These are phyloP conservation scores for Catocala fraxini DNA, from an alignment of 2,888 invertebrate species.

Conservation along the genomic window DNA sequence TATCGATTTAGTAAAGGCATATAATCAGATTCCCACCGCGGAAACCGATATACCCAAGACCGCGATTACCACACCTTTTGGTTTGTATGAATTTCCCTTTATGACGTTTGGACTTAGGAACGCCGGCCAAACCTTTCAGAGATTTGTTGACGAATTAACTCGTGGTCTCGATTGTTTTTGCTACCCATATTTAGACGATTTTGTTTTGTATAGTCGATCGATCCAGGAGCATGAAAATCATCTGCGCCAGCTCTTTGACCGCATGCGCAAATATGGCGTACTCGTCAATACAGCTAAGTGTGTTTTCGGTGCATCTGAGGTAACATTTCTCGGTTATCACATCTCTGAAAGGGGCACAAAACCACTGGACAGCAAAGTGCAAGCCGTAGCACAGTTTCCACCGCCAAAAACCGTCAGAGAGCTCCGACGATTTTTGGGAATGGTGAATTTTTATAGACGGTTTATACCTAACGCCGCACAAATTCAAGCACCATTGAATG, in stretches of 20 bases:
- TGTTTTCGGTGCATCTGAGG: constrained; percentile 9
- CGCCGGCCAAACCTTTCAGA: constrained; percentile 13
- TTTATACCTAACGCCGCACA: constrained; percentile 1
- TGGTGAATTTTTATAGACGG: constrained; percentile 15
- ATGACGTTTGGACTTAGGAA: not conserved
- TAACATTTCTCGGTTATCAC: constrained; percentile 9
- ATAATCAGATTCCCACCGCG: not conserved
- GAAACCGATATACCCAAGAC: constrained; percentile 47
- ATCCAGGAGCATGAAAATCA: not conserved
- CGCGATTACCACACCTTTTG: constrained; percentile 53
- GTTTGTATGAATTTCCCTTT: too few relatives aligned
- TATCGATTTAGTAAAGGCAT: constrained; percentile 31
- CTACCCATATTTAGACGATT: not conserved
- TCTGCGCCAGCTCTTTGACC: constrained; percentile 1
- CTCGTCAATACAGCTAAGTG: constrained; percentile 13
- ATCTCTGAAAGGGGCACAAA: constrained; percentile 7
- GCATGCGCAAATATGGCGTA: constrained; percentile 14
- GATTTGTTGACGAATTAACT: constrained; percentile 8
- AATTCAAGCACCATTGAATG: constrained; percentile 9
- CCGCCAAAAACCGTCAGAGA: constrained; percentile 6
- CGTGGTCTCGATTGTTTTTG: constrained; percentile 1
- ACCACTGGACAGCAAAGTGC: constrained; percentile 9
- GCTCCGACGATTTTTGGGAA: constrained; percentile 13
- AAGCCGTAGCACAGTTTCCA: constrained; percentile 7
- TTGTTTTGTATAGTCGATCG: not conserved